Percentiles rank a stretch among this genome's conserved stretches.
phyloP scores from a whole-genome alignment of 2,797 vertebrate genomes.

The Orientallactaga sibirica region DNA sequence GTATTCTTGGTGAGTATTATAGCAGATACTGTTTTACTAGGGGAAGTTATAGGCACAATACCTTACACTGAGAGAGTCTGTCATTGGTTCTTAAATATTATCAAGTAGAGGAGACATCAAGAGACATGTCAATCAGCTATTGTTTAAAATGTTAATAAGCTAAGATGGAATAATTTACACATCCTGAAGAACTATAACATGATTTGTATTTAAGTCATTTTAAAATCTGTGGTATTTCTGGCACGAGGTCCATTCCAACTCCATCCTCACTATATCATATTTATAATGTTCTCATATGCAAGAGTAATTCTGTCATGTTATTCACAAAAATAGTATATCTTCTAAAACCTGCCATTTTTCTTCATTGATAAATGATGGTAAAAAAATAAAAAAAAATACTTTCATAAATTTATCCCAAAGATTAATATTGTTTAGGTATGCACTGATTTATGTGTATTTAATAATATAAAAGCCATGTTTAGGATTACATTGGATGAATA shows the following conservation, averaged over 20 bases:
- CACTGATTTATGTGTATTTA: background rate
- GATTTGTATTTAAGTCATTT: background rate
- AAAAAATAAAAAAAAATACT: constrained; percentile 13
- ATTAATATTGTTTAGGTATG: background rate
- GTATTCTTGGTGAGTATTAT: background rate
- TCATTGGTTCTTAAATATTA: background rate
- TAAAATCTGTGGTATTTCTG: background rate
- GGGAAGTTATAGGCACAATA: background rate
- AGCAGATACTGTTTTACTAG: background rate
- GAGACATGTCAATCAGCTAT: background rate
- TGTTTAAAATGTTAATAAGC: background rate
- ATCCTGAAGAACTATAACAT: background rate
- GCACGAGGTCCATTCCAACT: background rate
- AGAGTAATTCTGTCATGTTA: background rate
- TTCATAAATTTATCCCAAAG: background rate
- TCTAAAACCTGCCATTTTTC: background rate
- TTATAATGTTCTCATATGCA: constrained; percentile 25
- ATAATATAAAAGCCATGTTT: background rate
- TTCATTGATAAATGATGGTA: constrained; percentile 16
- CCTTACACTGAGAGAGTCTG: background rate
- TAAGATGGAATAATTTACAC: background rate
- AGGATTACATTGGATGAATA: too few species aligned
- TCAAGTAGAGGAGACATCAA: background rate
- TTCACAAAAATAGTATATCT: constrained; percentile 49
- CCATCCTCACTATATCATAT: background rate